phyloP scores from a whole-genome alignment of 1,140 invertebrate species.

The Bombus huntii region DNA sequence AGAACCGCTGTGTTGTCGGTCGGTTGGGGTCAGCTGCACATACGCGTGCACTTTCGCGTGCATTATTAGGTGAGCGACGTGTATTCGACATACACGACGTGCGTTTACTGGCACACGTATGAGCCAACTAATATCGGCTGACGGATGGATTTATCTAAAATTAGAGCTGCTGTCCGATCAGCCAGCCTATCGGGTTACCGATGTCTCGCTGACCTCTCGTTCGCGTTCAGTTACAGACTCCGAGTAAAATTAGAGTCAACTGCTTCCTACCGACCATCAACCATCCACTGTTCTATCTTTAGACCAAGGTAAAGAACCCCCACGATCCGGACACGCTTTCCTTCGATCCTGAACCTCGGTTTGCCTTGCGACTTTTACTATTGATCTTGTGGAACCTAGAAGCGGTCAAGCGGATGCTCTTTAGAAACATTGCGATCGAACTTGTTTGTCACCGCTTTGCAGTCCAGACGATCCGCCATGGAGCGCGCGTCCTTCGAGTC shows the following conservation, averaged over 20 bases:
- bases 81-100: slow-evolving; percentile 12
- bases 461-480: background rate
- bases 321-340: background rate
- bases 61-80: slow-evolving; percentile 50
- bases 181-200: slow-evolving; percentile 11
- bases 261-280: slow-evolving; percentile 12
- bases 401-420: too few species aligned
- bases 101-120: slow-evolving; percentile 26
- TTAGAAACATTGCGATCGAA: background rate
- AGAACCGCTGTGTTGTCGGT: background rate
- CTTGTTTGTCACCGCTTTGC: background rate
- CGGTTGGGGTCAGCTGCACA: background rate
- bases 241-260: slow-evolving; percentile 52
- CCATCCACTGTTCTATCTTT: slow-evolving; percentile 10
- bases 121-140: slow-evolving; percentile 56
- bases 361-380: background rate
- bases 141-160: slow-evolving; percentile 69
- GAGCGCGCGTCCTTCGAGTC: background rate
- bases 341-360: background rate
- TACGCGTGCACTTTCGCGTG: slow-evolving; percentile 41
- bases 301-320: slow-evolving; percentile 4
- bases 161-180: slow-evolving; percentile 55
- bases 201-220: slow-evolving; percentile 9
- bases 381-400: background rate
- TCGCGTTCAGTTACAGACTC: background rate